Evolutionary conservation across 2,113 vertebrate genomes (phyloP).

Genomic region (Salvelinus fontinalis): DNA sequence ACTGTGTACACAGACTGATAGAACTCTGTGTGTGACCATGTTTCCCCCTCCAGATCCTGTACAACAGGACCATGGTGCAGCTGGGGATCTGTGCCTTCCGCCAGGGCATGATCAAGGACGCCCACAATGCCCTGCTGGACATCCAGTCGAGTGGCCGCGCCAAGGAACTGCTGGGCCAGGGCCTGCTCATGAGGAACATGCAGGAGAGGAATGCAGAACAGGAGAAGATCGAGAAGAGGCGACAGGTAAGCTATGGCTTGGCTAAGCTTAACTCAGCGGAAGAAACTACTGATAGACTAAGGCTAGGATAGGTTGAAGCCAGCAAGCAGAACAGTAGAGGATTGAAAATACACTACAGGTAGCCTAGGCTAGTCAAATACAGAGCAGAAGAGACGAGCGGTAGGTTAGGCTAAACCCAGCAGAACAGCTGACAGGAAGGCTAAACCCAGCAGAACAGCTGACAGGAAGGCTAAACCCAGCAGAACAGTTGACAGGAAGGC

Average conservation of each 20-base stretch:
- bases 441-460: too few relatives aligned
- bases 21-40: too few relatives aligned
- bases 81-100: slow-evolving; percentile 93
- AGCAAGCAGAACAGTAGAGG: slow-evolving; percentile 33
- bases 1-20: too few relatives aligned
- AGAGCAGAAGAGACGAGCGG: too few relatives aligned
- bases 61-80: slow-evolving; percentile 94
- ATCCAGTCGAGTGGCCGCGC: slow-evolving; percentile 90
- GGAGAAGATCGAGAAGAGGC: slow-evolving; percentile 90
- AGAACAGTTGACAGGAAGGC: too few relatives aligned
- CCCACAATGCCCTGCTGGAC: slow-evolving; percentile 89
- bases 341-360: too few relatives aligned
- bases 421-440: too few relatives aligned
- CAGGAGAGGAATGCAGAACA: slow-evolving; percentile 92
- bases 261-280: background rate
- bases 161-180: slow-evolving; percentile 92
- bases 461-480: too few relatives aligned
- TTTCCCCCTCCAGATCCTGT: slow-evolving; percentile 80
- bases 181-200: slow-evolving; percentile 89
- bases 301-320: background rate
- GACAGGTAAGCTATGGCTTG: slow-evolving; percentile 70
- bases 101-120: slow-evolving; percentile 91
- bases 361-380: too few relatives aligned
- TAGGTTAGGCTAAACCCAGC: too few relatives aligned
- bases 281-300: background rate